A percentile compares a stretch with the other conserved stretches of the same genome.
Evolutionary conservation across 2,113 vertebrate species (phyloP).

Genomic region (Eublepharis macularius): DNA sequence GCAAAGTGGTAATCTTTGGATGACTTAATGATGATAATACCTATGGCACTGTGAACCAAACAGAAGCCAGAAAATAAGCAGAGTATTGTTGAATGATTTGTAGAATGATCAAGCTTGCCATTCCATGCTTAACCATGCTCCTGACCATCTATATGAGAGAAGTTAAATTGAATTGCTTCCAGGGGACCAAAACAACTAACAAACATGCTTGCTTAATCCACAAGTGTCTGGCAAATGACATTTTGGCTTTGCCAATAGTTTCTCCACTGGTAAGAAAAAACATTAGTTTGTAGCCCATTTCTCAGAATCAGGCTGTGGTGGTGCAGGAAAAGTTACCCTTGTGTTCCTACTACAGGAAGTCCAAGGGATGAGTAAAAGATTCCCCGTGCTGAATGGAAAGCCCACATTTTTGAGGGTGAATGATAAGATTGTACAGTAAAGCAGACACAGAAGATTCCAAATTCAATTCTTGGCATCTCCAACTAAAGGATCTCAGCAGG

Average conservation of each 20-base stretch:
- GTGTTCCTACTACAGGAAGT: neutral
- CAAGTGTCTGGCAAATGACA: neutral
- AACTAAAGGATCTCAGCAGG: too few relatives aligned
- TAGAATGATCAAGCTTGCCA: constrained; percentile 5
- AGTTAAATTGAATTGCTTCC: neutral
- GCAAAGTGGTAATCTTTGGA: constrained; percentile 28
- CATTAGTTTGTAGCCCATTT: neutral
- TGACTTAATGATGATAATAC: constrained; percentile 45
- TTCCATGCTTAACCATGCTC: neutral
- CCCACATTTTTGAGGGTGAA: neutral
- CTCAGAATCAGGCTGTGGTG: neutral
- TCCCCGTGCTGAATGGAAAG: neutral
- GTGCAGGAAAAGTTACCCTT: neutral
- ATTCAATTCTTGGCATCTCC: too few relatives aligned
- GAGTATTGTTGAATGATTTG: constrained; percentile 28
- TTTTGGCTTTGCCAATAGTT: constrained; percentile 7
- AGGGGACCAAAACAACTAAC: neutral
- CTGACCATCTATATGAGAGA: constrained; percentile 15
- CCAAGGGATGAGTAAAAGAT: neutral
- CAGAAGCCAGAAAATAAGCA: constrained; percentile 35
- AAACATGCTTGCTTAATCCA: constrained; percentile 3
- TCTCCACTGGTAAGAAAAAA: constrained; percentile 11
- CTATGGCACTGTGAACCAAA: constrained; percentile 29
- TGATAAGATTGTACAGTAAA: neutral
- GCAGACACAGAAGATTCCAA: too few relatives aligned